Percentiles rank a stretch among this genome's conserved stretches.
These are phyloP conservation scores for Brachionus manjavacas DNA, from an alignment of 1,140 invertebrate species.

Conservation along the genomic window DNA sequence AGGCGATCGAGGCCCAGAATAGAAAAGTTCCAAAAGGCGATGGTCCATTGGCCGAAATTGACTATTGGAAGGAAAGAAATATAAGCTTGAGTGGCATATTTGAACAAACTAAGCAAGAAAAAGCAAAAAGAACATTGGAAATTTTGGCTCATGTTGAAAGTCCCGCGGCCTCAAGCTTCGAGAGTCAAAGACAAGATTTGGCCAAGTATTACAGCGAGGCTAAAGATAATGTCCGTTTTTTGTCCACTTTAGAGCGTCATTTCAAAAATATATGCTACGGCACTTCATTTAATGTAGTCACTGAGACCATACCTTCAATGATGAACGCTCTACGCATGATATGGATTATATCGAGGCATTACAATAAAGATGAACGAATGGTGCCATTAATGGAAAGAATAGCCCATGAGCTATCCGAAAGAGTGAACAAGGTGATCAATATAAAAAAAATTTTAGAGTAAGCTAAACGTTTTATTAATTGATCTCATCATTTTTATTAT, in stretches of 20 bases:
- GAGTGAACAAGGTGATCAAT: slow-evolving; percentile 68
- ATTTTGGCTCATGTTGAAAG: slow-evolving; percentile 61
- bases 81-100: slow-evolving; percentile 69
- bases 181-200: slow-evolving; percentile 62
- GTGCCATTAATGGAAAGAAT: slow-evolving; percentile 73
- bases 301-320: slow-evolving; percentile 68
- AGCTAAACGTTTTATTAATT: slow-evolving; percentile 21
- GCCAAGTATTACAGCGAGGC: slow-evolving; percentile 69
- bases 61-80: slow-evolving; percentile 74
- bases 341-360: slow-evolving; percentile 59
- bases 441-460: slow-evolving; percentile 67
- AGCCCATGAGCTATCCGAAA: slow-evolving; percentile 71
- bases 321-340: slow-evolving; percentile 68
- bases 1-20: slow-evolving; percentile 10
- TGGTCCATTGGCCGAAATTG: slow-evolving; percentile 73
- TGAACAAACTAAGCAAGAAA: slow-evolving; percentile 72
- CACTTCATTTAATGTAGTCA: slow-evolving; percentile 64
- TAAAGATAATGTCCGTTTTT: slow-evolving; percentile 74
- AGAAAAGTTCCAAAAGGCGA: slow-evolving; percentile 62
- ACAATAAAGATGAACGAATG: slow-evolving; percentile 66
- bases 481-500: too few species aligned
- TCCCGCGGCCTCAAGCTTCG: slow-evolving; percentile 58
- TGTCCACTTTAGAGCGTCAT: slow-evolving; percentile 72
- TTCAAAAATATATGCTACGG: slow-evolving; percentile 72
- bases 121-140: slow-evolving; percentile 64